A percentile compares a stretch with the other conserved stretches of the same genome.
Evolutionary conservation across 2,797 vertebrate species (phyloP).

Genomic region (Lycodopsis pacificus): DNA sequence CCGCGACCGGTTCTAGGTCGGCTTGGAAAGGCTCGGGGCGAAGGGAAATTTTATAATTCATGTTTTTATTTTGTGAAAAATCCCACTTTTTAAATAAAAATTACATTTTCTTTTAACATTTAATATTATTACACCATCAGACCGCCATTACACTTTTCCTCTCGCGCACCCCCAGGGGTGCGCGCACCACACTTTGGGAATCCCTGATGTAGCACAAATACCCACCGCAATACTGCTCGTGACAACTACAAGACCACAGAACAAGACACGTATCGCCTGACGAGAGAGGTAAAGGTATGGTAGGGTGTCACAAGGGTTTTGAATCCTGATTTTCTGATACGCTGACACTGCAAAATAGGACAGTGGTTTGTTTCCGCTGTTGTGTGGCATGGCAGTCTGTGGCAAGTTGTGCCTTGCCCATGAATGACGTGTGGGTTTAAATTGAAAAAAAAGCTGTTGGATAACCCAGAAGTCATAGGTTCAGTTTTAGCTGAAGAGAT

Average conservation of each 20-base stretch:
- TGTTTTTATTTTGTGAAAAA: too few relatives aligned
- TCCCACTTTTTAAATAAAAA: too few relatives aligned
- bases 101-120: too few relatives aligned
- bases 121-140: too few relatives aligned
- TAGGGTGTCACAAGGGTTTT: background rate
- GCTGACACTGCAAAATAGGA: background rate
- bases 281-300: background rate
- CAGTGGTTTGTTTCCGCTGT: background rate
- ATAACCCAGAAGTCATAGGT: background rate
- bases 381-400: background rate
- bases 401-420: background rate
- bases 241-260: background rate
- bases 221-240: background rate
- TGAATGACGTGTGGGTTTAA: slow-evolving; percentile 9
- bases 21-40: too few relatives aligned
- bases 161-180: too few relatives aligned
- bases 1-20: too few relatives aligned
- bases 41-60: too few relatives aligned
- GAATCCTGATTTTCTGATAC: background rate
- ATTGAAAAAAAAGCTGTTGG: background rate
- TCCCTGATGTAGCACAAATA: slow-evolving; percentile 5
- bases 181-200: too few relatives aligned
- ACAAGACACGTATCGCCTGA: background rate
- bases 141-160: too few relatives aligned
- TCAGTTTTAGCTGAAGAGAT: background rate